These are phyloP conservation scores for Lordiphosa fenestrarum DNA, from an alignment of 2,888 invertebrate genomes.

Conservation along the genomic window DNA sequence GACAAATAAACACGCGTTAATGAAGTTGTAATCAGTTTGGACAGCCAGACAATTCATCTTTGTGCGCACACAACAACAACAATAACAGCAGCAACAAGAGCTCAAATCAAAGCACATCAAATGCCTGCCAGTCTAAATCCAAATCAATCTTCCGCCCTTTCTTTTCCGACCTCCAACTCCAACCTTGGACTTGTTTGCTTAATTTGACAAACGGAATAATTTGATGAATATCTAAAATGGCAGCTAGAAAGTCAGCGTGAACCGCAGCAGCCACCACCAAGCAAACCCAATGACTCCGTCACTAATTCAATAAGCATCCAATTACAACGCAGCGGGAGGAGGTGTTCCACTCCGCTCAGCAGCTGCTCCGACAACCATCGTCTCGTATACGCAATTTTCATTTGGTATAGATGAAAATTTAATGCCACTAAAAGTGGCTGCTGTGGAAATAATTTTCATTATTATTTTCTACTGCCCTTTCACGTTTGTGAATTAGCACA, in stretches of 20 bases:
- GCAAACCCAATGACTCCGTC: constrained; percentile 41
- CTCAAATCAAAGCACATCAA: constrained; percentile 38
- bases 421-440: constrained; percentile 45
- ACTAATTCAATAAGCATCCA: constrained; percentile 74
- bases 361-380: constrained; percentile 16
- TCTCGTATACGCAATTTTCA: constrained; percentile 51
- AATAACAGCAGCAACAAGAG: constrained; percentile 13
- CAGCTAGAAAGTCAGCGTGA: constrained; percentile 38
- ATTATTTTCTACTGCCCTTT: constrained; percentile 33
- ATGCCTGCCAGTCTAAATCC: constrained; percentile 33
- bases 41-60: constrained; percentile 17
- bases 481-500: constrained; percentile 21
- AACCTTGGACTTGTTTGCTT: constrained; percentile 61
- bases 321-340: constrained; percentile 59
- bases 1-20: constrained; percentile 19
- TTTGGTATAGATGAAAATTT: constrained; percentile 58
- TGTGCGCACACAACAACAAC: constrained; percentile 6
- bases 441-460: constrained; percentile 42
- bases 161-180: constrained; percentile 13
- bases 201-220: constrained; percentile 76
- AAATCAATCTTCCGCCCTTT: constrained; percentile 60
- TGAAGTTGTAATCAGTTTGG: constrained; percentile 41
- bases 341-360: constrained; percentile 4
- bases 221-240: constrained; percentile 71
- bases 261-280: constrained; percentile 30